Conservation (phyloP, 2,888 invertebrate species). For the Chelonus formosanus region DNA sequence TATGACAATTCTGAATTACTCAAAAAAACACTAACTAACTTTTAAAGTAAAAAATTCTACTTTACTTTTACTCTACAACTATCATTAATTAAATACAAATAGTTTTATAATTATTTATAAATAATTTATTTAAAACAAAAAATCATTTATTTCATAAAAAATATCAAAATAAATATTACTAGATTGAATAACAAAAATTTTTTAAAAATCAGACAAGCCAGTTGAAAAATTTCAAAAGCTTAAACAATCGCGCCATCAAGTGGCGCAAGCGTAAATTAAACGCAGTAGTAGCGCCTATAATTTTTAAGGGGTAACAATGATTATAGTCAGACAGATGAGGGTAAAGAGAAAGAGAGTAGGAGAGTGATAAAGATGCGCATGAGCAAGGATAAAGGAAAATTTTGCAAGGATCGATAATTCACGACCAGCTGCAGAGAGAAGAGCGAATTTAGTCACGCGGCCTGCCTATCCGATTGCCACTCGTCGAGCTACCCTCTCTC, state of each 20-base stretch:
- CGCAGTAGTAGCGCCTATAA: neutral
- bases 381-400: conserved; percentile 47
- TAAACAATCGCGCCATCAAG: neutral
- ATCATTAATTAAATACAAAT: no score
- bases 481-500: conserved; percentile 28
- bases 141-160: no score
- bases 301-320: conserved; percentile 3
- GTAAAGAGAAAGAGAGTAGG: conserved; percentile 10
- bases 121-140: no score
- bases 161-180: no score
- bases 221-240: neutral
- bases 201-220: no score
- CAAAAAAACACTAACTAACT: no score
- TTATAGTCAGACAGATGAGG: neutral
- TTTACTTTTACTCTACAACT: no score
- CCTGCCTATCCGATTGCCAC: conserved; percentile 52
- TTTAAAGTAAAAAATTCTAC: no score
- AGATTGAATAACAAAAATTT: no score
- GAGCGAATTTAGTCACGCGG: conserved; percentile 58
- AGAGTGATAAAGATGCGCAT: conserved; percentile 24
- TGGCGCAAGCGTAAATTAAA: conserved; percentile 12
- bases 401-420: conserved; percentile 59
- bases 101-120: no score
- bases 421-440: conserved; percentile 56
- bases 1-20: no score